Evolutionary conservation across 2,888 invertebrate genomes (phyloP).

Genomic region (Apeira syringaria): DNA sequence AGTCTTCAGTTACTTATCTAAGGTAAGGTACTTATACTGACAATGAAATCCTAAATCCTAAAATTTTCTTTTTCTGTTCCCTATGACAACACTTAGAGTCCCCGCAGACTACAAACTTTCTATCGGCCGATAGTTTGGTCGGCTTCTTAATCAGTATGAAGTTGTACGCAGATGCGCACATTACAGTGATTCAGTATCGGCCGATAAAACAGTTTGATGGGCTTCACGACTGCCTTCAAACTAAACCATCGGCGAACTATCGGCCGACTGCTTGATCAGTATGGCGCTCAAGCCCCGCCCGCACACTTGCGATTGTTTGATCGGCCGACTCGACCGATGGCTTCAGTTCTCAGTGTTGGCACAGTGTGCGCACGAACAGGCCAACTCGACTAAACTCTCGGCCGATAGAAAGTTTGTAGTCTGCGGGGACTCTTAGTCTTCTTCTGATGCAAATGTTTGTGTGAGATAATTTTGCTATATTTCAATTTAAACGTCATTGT

Average conservation of each 20-base stretch:
- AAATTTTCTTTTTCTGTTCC: too few species aligned
- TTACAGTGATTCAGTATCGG: not conserved
- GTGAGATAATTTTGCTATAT: too few species aligned
- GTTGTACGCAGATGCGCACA: not conserved
- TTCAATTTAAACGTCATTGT: too few species aligned
- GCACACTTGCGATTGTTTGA: not conserved
- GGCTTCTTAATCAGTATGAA: not conserved
- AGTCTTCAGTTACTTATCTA: constrained; percentile 64
- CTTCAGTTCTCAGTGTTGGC: not conserved
- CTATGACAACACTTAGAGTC: too few species aligned
- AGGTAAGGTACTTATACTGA: too few species aligned
- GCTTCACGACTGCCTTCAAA: not conserved
- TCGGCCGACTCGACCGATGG: not conserved
- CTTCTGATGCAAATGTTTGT: too few species aligned
- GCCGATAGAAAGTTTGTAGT: not conserved
- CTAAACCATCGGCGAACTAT: not conserved
- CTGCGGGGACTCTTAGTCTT: not conserved
- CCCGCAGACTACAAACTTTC: not conserved
- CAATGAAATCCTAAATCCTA: too few species aligned
- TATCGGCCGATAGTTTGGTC: not conserved
- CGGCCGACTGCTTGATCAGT: not conserved
- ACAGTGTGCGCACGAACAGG: not conserved
- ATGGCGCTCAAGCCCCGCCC: not conserved
- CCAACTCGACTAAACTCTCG: not conserved
- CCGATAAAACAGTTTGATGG: not conserved